A percentile compares a stretch with the other conserved stretches of the same genome.
Conservation (phyloP, 2,797 vertebrate species). For the Micromesistius poutassou region DNA sequence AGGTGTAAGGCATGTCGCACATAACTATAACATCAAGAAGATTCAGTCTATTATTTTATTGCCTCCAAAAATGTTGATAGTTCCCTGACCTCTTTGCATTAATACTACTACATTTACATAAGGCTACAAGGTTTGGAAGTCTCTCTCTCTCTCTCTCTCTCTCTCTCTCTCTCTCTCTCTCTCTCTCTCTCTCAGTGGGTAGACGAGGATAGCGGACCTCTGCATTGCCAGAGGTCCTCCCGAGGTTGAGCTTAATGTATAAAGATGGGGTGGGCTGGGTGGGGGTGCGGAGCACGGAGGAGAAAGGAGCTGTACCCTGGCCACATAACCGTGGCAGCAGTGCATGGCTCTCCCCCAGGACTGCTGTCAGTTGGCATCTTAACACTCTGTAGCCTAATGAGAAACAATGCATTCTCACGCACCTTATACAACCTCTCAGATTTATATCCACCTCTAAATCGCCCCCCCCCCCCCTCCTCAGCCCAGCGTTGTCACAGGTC, state of each 20-base stretch:
- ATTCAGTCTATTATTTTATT: not conserved
- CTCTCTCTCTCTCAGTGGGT: constrained; percentile 50
- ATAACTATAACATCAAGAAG: not conserved
- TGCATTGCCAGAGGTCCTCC: constrained; percentile 65
- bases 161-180: too few species aligned
- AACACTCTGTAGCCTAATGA: constrained; percentile 68
- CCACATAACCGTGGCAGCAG: constrained; percentile 69
- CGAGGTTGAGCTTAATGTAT: constrained; percentile 71
- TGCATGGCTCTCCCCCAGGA: constrained; percentile 69
- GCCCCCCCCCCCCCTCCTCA: constrained; percentile 22
- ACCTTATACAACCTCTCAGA: constrained; percentile 61
- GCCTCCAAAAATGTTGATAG: not conserved
- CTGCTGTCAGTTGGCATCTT: constrained; percentile 72
- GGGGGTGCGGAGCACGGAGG: constrained; percentile 2
- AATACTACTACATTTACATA: constrained; percentile 62
- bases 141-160: constrained; percentile 28
- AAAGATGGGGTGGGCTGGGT: constrained; percentile 70
- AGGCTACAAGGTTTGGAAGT: constrained; percentile 45
- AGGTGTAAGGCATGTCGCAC: not conserved
- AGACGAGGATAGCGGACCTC: constrained; percentile 63
- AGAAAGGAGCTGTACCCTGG: constrained; percentile 45
- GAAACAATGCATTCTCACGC: constrained; percentile 68
- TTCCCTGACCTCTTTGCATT: not conserved
- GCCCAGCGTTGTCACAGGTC: too few species aligned
- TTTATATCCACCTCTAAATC: constrained; percentile 47